A percentile compares a stretch with the other conserved stretches of the same genome.
Evolutionary conservation across 2,113 vertebrate species (phyloP).

Genomic region (Myrmophylax atrothorax): DNA sequence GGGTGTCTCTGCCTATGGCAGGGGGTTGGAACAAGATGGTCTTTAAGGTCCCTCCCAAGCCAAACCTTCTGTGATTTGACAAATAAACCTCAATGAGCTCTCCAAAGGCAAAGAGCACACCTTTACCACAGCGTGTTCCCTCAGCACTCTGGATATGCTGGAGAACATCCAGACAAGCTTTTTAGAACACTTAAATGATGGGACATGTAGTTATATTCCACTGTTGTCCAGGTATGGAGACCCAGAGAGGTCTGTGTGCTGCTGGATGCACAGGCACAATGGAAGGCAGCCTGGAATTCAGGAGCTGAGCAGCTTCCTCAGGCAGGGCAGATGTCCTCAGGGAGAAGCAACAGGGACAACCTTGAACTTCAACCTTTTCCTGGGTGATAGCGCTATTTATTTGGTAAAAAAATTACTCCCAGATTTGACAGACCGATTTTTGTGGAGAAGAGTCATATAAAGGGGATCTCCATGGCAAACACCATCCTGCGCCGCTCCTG

Average conservation of each 20-base stretch:
- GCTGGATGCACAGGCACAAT: background rate
- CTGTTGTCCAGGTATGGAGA: background rate
- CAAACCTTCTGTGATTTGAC: background rate
- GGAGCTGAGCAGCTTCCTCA: background rate
- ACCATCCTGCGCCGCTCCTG: background rate
- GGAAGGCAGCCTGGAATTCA: background rate
- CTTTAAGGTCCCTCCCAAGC: background rate
- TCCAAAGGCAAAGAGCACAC: background rate
- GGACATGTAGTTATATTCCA: rapidly evolving
- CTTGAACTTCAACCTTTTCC: background rate
- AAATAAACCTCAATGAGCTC: background rate
- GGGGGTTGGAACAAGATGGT: background rate
- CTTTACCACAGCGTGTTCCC: background rate
- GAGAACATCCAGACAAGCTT: background rate
- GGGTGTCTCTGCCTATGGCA: background rate
- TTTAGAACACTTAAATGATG: background rate
- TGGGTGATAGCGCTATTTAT: background rate
- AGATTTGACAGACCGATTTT: background rate
- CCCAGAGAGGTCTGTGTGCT: background rate
- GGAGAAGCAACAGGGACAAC: background rate
- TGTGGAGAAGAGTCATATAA: background rate
- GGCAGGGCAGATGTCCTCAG: background rate
- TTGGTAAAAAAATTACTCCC: background rate
- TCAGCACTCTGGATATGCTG: background rate
- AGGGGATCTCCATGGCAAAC: background rate